Percentiles rank a stretch among this genome's conserved stretches.
These are phyloP conservation scores for Pyrgus malvae DNA, from an alignment of 2,888 invertebrate species.

Conservation along the genomic window DNA sequence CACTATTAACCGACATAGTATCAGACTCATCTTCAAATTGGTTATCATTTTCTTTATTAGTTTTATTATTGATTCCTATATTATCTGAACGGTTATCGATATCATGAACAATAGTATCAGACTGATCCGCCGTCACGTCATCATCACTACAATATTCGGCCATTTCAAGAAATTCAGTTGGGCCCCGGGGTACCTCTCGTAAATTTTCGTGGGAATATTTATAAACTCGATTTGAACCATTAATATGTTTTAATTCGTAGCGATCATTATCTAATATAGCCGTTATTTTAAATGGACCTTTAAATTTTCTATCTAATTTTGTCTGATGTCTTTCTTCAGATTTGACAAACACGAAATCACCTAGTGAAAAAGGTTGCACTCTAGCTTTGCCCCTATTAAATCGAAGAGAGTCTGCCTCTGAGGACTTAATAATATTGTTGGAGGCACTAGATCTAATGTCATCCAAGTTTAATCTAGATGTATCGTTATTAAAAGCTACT, in stretches of 20 bases:
- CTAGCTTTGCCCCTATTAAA: conserved; percentile 7
- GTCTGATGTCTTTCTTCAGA: conserved; percentile 14
- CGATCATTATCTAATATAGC: conserved; percentile 14
- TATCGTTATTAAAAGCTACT: background rate
- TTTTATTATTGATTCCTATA: background rate
- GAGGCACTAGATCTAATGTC: conserved; percentile 2
- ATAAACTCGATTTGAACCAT: conserved; percentile 26
- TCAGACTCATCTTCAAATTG: too few relatives aligned
- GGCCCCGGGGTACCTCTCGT: conserved; percentile 29
- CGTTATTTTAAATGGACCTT: conserved; percentile 8
- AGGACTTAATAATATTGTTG: background rate
- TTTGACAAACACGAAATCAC: conserved; percentile 18
- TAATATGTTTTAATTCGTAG: conserved; percentile 18
- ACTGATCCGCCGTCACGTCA: conserved; percentile 13
- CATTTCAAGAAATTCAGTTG: conserved; percentile 13
- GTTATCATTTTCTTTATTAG: background rate
- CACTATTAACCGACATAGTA: too few relatives aligned
- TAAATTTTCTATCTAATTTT: conserved; percentile 16
- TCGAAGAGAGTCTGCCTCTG: conserved; percentile 4
- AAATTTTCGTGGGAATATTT: conserved; percentile 36
- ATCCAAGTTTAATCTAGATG: background rate
- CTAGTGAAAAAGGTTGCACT: conserved; percentile 12
- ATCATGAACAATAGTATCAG: too few relatives aligned
- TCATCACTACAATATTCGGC: too few relatives aligned
- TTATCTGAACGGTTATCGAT: too few relatives aligned